Evolutionary conservation across 2,888 invertebrate species (phyloP), one percentile per base, ranked within the genome.

Genomic region (Drosophila quasianomalipes): DNA sequence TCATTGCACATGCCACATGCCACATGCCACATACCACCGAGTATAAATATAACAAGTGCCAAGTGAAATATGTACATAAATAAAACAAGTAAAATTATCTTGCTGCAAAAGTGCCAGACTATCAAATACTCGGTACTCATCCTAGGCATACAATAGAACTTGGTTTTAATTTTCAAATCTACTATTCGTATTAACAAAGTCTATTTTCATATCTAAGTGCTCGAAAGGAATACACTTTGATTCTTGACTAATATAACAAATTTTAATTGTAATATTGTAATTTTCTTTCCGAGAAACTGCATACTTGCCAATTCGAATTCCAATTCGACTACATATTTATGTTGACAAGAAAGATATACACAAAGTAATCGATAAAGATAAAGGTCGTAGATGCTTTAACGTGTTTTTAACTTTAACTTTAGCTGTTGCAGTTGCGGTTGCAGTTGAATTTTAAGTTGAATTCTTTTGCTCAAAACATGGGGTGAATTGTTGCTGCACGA

Each of bases 1-100:
- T 79, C 74, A 82, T 81, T 75, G 74, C 75, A 68, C 61, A 73
- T 69, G 68, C 74, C 74, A 3, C 60, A 74, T 53, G 64, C 63
- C 75, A 62, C 67, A 74, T 69, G 74, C 74, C 63, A 66, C 79
- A 81, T 78, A 71, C 79, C 72, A 70, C 53, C 59, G 67, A 71
- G 84, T 89, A 87, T 89, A 89, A 89, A 85, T 85, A 85, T 89
- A 85, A 89, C 90, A 89, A 89, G 85, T 85, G 90, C 85, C 90
- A 87, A 89, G 62, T 82, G 85, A 89, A 85, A 82, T 85, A 76
- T 88, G 90, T 85, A 80, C 87, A 90, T 85, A 90, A 76, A 87
- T 85, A 90, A 87, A 76, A 71, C 62, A 57, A n/a, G 60, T 30
- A 37, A 47, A 44, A 59, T 47, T 47, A 47, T 9, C 26, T 47